Base-by-base conservation (phyloP, 2,797 vertebrate species). In the Salmo trutta region DNA sequence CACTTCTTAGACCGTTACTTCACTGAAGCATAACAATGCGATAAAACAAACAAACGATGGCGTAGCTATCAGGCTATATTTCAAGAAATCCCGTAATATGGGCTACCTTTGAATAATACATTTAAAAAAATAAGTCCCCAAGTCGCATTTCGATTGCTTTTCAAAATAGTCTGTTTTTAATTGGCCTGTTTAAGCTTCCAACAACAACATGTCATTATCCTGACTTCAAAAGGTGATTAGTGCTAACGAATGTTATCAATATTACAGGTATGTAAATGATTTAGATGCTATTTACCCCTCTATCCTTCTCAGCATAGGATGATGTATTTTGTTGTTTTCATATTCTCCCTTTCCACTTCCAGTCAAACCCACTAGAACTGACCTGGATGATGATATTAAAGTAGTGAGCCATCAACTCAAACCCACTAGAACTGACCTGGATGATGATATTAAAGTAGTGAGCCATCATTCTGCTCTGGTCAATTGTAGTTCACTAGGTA, bases 211-310 rank as follows among this genome's bases (percentile, higher is more conserved):
- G 69, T 70, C 75, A 75, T 79, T 84, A 82, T 83, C 79, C 88
- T 79, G 82, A 85, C 10, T 54, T 5, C 74, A 67, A 83, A 81
- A 56, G 41, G 12, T 10, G 41, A 47, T 86, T 79, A 77, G 77
- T 81, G 78, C 78, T 79, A 76, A 76, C 71, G 87, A 81, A 87
- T 89, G 76, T 75, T 86, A 90, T 91, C 87, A 86, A 85, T 90
- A 88, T 89, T 88, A 86, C 71, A 77, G 75, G 51, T 62, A 77
- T 84, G 83, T 81, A 76, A 82, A 86, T 17, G 12, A 79, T 83
- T 88, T 56, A 81, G 41, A 85, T 51, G 77, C 70, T 67, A 67
- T 75, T 81, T 75, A 77, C 77, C 81, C 69, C 41, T 86, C 79
- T 59, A 17, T 80, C 82, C 73, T 76, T 77, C 79, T 47, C 41